Base-by-base conservation (phyloP, 2,888 invertebrate species). In the Salpingus planirostris region DNA sequence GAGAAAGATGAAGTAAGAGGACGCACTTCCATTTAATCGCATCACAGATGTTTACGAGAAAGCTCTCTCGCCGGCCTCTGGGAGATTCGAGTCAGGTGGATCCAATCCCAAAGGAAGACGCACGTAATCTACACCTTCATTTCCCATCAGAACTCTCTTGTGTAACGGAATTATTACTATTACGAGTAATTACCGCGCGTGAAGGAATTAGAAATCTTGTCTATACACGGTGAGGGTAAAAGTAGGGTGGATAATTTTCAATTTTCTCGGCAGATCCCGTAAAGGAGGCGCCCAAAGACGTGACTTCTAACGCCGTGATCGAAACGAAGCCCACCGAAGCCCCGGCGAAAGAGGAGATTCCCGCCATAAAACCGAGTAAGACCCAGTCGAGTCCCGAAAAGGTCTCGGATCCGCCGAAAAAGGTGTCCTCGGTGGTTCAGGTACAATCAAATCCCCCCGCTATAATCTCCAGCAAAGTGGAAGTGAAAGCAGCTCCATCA, bases 401-500 rank as follows among this genome's bases (percentile, higher is more conserved):
- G 43, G 68, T 69, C 31, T 65, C 67, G 3, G 69, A 68, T 54
- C 44, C 59, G 10, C 42, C 50, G 10, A 57, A 62, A 38, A 61
- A 63, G 38, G 33, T 53, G n/a, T 46, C 54, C 3, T 53, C 60
- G 3, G 49, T 59, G 13, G 57, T 60, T 6, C 55, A 57, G 39
- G 54, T 55, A 18, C 50, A 50, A 39, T 44, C 44, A 31, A 50
- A 43, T 24, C 33, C 43, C 30, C 38, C 56, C 10, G 32, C 34
- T 27, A 38, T 40, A 11, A 21, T 50, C 29, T 67, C 71, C 26
- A 73, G 71, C 56, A 71, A 71, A 44, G 57, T 65, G 6, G 74
- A 76, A 64, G 68, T 76, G 24, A 70, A 74, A 12, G 57, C 72
- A 13, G 66, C 70, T 7, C 64, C 73, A 5, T 69, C 71, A 1